Conservation (phyloP, 2,797 vertebrate genomes). For the Poliocrania exsul region DNA sequence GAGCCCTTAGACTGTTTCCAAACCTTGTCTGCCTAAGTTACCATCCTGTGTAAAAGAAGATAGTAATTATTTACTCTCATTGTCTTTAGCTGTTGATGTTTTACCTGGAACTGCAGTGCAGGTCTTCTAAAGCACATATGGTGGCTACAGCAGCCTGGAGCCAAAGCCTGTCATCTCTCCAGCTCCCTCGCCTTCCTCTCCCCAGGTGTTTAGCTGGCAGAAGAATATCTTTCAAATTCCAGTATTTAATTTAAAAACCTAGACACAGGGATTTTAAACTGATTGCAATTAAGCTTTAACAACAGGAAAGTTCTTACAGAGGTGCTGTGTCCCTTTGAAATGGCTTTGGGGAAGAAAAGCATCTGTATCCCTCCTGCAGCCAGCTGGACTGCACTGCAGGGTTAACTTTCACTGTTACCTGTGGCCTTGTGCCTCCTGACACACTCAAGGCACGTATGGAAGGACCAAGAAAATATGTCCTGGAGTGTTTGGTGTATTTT, state of each 20-base stretch:
- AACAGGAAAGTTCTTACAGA: background rate
- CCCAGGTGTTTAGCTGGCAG: background rate
- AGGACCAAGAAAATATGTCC: constrained; percentile 23
- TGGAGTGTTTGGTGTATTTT: constrained; percentile 49
- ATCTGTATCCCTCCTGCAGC: background rate
- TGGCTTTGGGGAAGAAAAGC: background rate
- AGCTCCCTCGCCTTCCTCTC: background rate
- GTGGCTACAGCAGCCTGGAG: background rate
- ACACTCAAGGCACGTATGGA: background rate
- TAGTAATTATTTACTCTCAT: background rate
- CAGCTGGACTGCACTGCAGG: background rate
- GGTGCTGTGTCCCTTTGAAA: background rate
- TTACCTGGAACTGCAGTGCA: background rate
- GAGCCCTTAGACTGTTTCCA: background rate
- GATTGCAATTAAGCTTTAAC: background rate
- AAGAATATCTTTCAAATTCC: background rate
- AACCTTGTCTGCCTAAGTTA: background rate
- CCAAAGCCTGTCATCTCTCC: background rate
- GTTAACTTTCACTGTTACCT: constrained; percentile 5
- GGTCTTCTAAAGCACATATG: background rate
- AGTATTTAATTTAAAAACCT: background rate
- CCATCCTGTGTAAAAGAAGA: background rate
- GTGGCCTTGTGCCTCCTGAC: constrained; percentile 3
- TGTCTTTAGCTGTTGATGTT: background rate
- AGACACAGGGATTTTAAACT: fast-evolving